Evolutionary conservation across 1,140 invertebrate genomes (phyloP), one percentile per base, ranked within the genome.

Genomic region (Drosophila rufa): DNA sequence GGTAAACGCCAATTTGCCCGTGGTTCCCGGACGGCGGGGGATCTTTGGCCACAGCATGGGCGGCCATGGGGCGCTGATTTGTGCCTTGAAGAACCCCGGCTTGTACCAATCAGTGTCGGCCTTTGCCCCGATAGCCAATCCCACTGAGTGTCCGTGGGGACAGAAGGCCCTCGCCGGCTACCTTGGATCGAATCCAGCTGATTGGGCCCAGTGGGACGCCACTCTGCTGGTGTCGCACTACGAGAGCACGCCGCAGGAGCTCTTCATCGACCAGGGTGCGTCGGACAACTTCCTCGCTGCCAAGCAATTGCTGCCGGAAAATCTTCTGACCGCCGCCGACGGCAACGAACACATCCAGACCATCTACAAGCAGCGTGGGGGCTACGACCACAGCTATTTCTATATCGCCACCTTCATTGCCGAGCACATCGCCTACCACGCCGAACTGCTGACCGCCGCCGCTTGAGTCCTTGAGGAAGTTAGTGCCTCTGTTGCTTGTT

Each of bases 41-140:
- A 97, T 98, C 75, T 97, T 97, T 95, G 97, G 97, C 1, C 97
- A 98, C 83, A 97, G 98, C 91, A 99, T 99, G 98, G 98, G 98
- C 58, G 98, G 99, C 59, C 98, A 99, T 94, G 99, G 99, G 30
- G 99, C 99, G 30, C 93, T 99, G 25, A 96, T 98, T 38, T 97
- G 97, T 93, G 96, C 97, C 17, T 93, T 99, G 22, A 98, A 98
- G 93, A 99, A 98, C 93, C 98, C 98, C 25, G 96, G 96, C 6
- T 94, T 96, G 66, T 99, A 98, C 93, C 95, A 95, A 79, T 96
- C 97, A 43, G 98, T 99, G 0, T 99, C 98, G 67, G 98, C 98
- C n/a, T 99, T 99, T 95, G 95, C 99, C 22, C 98, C 99, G 0
- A 99, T 99, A 89, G 96, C 96, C 56, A 98, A 99, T 94, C 98